Percentiles rank a stretch among this genome's conserved stretches.
Conservation (phyloP, 2,113 vertebrate species). For the Solea senegalensis region DNA sequence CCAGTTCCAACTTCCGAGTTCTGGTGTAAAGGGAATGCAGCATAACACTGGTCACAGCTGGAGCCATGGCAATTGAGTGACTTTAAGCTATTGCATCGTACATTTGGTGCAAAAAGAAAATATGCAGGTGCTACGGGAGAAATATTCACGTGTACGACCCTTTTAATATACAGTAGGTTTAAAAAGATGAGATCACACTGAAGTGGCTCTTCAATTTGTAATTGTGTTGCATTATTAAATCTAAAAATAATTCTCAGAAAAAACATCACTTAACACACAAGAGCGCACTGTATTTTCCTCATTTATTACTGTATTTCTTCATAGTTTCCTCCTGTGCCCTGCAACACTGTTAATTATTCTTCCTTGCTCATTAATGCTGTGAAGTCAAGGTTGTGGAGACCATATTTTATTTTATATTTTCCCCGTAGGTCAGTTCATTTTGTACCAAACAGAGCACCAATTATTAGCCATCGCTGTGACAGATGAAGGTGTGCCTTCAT, state of each 20-base stretch:
- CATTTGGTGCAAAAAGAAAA: too few relatives aligned
- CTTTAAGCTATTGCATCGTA: too few relatives aligned
- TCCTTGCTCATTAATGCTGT: conserved; percentile 10
- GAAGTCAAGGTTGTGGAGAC: conserved; percentile 1
- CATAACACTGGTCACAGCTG: too few relatives aligned
- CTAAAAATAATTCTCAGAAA: too few relatives aligned
- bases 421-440: conserved; percentile 48
- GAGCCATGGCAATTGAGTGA: too few relatives aligned
- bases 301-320: background rate
- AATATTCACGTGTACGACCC: too few relatives aligned
- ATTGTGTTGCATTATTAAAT: background rate
- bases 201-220: too few relatives aligned
- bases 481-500: conserved; percentile 53
- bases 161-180: too few relatives aligned
- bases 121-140: too few relatives aligned
- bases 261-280: background rate
- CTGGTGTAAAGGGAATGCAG: too few relatives aligned
- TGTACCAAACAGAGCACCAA: conserved; percentile 47
- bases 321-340: background rate
- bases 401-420: conserved; percentile 7
- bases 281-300: background rate
- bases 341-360: background rate
- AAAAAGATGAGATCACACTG: too few relatives aligned
- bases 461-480: conserved; percentile 45
- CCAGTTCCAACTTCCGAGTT: too few relatives aligned